phyloP scores from a whole-genome alignment of 1,140 invertebrate species.

The Bombus impatiens region DNA sequence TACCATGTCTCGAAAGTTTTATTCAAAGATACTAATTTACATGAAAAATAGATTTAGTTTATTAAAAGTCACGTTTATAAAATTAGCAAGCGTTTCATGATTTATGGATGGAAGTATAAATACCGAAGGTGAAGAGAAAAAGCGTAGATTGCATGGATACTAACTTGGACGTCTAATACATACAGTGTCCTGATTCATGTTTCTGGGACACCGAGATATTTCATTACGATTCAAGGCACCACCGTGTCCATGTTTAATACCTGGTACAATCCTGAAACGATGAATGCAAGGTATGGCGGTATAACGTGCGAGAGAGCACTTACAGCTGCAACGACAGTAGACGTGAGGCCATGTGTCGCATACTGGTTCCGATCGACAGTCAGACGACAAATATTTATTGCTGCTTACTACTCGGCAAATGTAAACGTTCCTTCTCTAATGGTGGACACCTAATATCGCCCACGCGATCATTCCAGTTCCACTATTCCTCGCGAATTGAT shows the following conservation, averaged over 20 bases:
- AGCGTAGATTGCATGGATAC: not conserved
- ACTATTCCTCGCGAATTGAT: conserved; percentile 14
- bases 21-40: too few relatives aligned
- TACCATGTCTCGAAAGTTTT: too few relatives aligned
- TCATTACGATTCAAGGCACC: not conserved
- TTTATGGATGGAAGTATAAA: not conserved
- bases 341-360: conserved; percentile 69
- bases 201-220: not conserved
- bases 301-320: conserved; percentile 71
- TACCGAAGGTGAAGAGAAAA: not conserved
- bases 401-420: conserved; percentile 48
- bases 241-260: not conserved
- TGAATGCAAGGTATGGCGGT: conserved; percentile 54
- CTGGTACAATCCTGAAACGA: conserved; percentile 23
- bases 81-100: not conserved
- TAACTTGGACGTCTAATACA: not conserved
- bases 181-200: not conserved
- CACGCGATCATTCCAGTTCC: not conserved
- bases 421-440: conserved; percentile 61
- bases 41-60: not conserved
- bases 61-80: not conserved
- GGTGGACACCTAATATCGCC: conserved; percentile 56
- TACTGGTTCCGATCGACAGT: conserved; percentile 70
- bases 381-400: conserved; percentile 63
- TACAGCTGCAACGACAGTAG: conserved; percentile 57